Evolutionary conservation across 2,797 vertebrate genomes (phyloP), one percentile per base, ranked within the genome.

Genomic region (Poecilia picta): DNA sequence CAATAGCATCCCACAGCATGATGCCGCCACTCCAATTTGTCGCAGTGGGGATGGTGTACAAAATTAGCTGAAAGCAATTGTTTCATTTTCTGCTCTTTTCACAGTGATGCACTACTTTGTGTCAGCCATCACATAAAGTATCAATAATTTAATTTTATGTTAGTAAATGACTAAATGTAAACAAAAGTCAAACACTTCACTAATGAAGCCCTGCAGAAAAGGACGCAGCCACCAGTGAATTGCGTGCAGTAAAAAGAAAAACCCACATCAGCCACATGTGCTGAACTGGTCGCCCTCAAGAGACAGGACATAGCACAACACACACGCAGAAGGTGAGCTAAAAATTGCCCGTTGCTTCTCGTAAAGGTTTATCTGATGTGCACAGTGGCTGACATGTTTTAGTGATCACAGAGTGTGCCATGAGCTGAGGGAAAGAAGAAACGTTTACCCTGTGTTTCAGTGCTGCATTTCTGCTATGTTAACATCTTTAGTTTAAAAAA

Each of bases 381-480:
- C 72, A 47, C 53, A 71, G 68, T 83, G 85, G 75, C 64, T 80
- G 55, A 86, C 83, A 81, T 86, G 79, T 83, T 88, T 79, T 85
- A 76, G 68, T 45, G 77, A 83, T 79, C 81, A 79, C 81, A 83
- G 75, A 84, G 71, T 10, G 53, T 78, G 72, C 85, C 66, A 51
- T 85, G 68, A 88, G 77, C 80, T 89, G 79, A 73, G 70, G 80
- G 74, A n/a, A 39, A 13, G 20, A 33, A 46, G 47, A 31, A 72
- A 76, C 47, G 41, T 3, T 25, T 46, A 28, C 31, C 39, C 53
- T 55, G 15, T 25, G 5, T 31, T 15, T 13, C n/a, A 15, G 31
- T 43, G 23, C 28, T 6, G 49, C 53, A 74, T 15, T 31, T n/a
- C 45, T 74, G 13, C 77, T 20, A 66, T 57, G 59, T 57, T 39